phyloP scores from a whole-genome alignment of 2,113 vertebrate species.

The Struthidea cinerea region DNA sequence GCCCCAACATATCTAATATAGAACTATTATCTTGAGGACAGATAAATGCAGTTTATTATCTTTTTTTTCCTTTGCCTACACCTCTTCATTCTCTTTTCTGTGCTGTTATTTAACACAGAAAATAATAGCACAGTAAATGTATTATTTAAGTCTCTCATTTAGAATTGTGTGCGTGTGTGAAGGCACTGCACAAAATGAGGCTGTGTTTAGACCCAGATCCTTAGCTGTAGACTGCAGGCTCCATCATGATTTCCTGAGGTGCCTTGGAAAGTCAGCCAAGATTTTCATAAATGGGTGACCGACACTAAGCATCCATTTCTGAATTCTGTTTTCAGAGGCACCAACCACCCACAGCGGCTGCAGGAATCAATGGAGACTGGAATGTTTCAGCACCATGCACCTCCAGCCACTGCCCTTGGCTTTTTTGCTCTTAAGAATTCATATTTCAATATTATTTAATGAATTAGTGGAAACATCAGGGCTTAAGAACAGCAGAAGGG shows the following conservation, averaged over 20 bases:
- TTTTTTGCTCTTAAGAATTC: neutral
- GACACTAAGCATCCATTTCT: neutral
- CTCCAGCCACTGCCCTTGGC: neutral
- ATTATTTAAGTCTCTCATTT: conserved; percentile 27
- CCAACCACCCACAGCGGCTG: neutral
- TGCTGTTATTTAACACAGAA: conserved; percentile 43
- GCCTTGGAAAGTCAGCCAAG: neutral
- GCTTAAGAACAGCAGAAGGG: neutral
- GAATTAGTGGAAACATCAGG: neutral
- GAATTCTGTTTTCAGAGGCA: neutral
- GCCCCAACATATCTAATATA: conserved; percentile 45
- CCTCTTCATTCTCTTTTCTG: conserved; percentile 39
- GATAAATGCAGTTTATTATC: conserved; percentile 33
- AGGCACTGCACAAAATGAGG: neutral
- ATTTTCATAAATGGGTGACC: neutral
- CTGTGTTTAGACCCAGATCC: neutral
- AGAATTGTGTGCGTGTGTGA: neutral
- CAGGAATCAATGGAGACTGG: neutral
- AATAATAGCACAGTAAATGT: conserved; percentile 44
- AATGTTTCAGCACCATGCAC: neutral
- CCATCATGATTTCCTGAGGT: neutral
- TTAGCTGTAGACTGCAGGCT: neutral
- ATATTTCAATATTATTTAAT: neutral
- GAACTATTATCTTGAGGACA: conserved; percentile 49
- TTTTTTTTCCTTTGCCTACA: conserved; percentile 33